Conservation (phyloP, 2,888 invertebrate species). For the Pteria penguin region DNA sequence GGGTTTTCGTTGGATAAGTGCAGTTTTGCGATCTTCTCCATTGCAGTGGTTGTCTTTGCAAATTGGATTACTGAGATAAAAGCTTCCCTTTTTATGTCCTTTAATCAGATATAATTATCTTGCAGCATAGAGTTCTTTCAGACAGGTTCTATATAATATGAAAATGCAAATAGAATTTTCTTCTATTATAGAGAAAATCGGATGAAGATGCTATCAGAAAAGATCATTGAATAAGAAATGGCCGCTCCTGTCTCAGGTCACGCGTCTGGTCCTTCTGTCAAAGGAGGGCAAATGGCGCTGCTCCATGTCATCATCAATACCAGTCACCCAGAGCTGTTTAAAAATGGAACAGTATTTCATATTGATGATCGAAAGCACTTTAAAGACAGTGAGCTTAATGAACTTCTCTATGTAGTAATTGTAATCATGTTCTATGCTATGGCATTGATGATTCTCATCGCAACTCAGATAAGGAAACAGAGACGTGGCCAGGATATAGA, state of each 20-base stretch:
- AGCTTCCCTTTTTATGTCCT: too few species aligned
- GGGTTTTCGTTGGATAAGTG: too few species aligned
- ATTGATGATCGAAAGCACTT: constrained; percentile 43
- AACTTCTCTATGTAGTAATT: constrained; percentile 74
- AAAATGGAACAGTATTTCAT: constrained; percentile 25
- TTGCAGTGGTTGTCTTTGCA: too few species aligned
- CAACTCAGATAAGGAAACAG: constrained; percentile 70
- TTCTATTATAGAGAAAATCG: too few species aligned
- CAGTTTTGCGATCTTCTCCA: too few species aligned
- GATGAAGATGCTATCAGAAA: too few species aligned
- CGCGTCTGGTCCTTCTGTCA: neutral
- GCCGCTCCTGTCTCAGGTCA: neutral
- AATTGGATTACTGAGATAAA: too few species aligned
- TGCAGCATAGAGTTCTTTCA: too few species aligned
- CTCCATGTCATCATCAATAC: constrained; percentile 34
- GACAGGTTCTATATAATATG: too few species aligned
- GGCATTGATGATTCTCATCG: constrained; percentile 73
- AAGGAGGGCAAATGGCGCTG: constrained; percentile 21
- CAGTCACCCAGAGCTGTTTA: constrained; percentile 18
- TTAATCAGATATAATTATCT: too few species aligned
- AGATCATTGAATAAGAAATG: too few species aligned
- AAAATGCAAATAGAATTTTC: too few species aligned
- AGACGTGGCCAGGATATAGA: constrained; percentile 68
- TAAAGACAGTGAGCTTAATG: constrained; percentile 72
- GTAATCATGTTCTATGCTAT: constrained; percentile 76